Percentiles rank a stretch among this genome's conserved stretches.
phyloP scores from a whole-genome alignment of 2,888 invertebrate genomes.

The Willowsia nigromaculata region DNA sequence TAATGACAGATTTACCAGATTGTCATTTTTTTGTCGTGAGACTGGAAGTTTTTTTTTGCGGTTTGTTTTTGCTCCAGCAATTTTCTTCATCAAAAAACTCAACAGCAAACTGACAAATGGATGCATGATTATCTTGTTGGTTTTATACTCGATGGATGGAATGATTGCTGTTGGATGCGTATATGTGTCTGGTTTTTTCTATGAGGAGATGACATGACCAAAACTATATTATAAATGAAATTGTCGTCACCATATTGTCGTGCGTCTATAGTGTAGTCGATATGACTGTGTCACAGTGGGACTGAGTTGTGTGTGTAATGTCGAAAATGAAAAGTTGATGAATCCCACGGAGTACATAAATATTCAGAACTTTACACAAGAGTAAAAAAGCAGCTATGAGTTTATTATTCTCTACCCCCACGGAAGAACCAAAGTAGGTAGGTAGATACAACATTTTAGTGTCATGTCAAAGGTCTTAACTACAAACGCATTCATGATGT shows the following conservation, averaged over 20 bases:
- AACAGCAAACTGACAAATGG: neutral
- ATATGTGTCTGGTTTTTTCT: neutral
- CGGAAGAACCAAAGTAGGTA: constrained; percentile 38
- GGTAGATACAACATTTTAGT: constrained; percentile 30
- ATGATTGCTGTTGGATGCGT: neutral
- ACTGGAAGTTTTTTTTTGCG: neutral
- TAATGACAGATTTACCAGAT: neutral
- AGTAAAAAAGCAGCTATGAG: too few species aligned
- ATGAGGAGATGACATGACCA: constrained; percentile 15
- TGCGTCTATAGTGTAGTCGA: neutral
- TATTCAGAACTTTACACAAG: neutral
- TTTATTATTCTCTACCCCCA: neutral
- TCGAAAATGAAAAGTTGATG: constrained; percentile 58
- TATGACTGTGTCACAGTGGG: neutral
- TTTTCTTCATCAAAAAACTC: neutral
- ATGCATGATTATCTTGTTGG: neutral
- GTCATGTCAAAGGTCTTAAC: constrained; percentile 67
- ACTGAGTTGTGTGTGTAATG: constrained; percentile 28
- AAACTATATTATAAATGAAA: neutral
- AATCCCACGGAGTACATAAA: constrained; percentile 53
- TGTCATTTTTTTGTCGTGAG: neutral
- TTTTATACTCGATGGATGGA: neutral
- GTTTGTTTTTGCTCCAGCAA: neutral
- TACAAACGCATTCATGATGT: constrained; percentile 18
- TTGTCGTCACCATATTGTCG: neutral